Conservation (phyloP, 2,113 vertebrate genomes). For the cattle (Bos taurus) region ARS-UCD2.0 NC_037333.1:117433501-117434000, state of each 20-base stretch:
- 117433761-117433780: neutral
- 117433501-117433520: neutral
- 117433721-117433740: neutral
- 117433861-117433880: too few relatives aligned
- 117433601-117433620: neutral
- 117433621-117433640: neutral
- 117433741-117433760: neutral
- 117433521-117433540: neutral
- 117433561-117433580: neutral
- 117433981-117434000: neutral
- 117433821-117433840: neutral
- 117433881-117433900: too few relatives aligned
- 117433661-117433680: neutral
- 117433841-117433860: too few relatives aligned
- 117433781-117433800: neutral
- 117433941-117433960: too few relatives aligned
- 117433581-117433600: accelerated
- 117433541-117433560: neutral
- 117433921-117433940: too few relatives aligned
- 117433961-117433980: neutral
- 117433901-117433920: too few relatives aligned
- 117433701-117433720: accelerated
- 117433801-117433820: neutral
- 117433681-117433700: neutral
- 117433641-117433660: neutral